Evolutionary conservation across 2,113 vertebrate species (phyloP), one percentile per base, ranked within the genome.

Genomic region (Strix aluco): DNA sequence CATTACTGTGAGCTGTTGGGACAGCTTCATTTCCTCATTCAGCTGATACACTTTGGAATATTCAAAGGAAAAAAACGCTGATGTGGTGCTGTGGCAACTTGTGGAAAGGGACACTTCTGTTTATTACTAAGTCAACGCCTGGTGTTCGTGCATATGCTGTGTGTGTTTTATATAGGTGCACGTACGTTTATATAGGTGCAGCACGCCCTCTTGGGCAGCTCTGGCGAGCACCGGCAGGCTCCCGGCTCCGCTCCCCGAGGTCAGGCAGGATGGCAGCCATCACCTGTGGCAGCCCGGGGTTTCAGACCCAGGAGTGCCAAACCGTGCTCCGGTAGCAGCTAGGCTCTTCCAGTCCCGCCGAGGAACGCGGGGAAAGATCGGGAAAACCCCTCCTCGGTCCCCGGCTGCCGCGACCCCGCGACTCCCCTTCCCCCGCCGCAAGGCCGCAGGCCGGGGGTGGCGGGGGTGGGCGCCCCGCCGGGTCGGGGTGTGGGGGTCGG

Each of bases 61-160:
- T 46, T 74, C 29, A 18, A 16, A 44, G n/a, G 58, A 6, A 17
- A 54, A 72, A 59, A 1, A 6, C 0, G 15, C 74, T 70, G 9
- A 0, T 10, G n/a, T 47, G 44, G 70, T 71, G 74, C 85, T 38
- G 52, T n/a, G 94, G 46, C 57, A 63, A 2, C 57, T 49, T 38
- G 34, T 13, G 57, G 52, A 29, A 38, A 62, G 26, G 52, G 84
- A 21, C 38, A 5, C 55, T 20, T 57, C 46, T 25, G 36, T 55
- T 34, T 66, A 10, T 21, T 10, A 8, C 8, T 18, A 13, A 32
- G n/a, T 16, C n/a, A 38, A 8, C 1, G 6, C 54, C 0, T 4
- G 34, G 17, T 29, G 52, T 47, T 30, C 5, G 82, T 25, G 52
- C 61, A 1, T 14, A 5, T 1, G 30, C 1, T 1, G 30, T 1